Base-by-base conservation (phyloP, 1,140 invertebrate species). In the Dolichoris vasculosae region DNA sequence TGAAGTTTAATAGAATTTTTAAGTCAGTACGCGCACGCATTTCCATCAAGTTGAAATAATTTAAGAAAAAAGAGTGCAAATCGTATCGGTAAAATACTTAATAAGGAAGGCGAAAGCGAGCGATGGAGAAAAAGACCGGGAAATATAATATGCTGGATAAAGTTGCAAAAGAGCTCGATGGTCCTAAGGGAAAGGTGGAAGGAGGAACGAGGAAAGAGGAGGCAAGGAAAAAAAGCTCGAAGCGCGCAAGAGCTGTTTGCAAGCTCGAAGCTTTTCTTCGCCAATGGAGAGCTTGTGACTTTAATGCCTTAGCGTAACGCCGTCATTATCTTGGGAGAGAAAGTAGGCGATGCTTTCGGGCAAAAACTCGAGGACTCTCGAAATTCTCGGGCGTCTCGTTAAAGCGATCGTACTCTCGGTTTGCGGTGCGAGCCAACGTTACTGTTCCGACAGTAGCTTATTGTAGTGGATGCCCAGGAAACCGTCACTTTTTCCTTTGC, bases 1-100 rank as follows among this genome's bases (percentile, higher is more conserved):
- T 71, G 63, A 79, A 84, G 83, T 85, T 81, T 85, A 85, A 85
- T 85, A 75, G 83, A 85, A 85, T 85, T 85, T 85, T 81, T 81
- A 80, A 85, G 51, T 48, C 51, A 51, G n/a, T 13, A 30, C 63
- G 38, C 63, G 55, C 75, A n/a, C 83, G 76, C 76, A 59, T 77
- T 55, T 48, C 15, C 43, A 48, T 7, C 23, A 32, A 30, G 55
- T 59, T 26, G 55, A 79, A 80, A 85, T 80, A 75, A 85, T 85
- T 85, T 73, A 80, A 73, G 38, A 73, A 26, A 46, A 84, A 51
- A 82, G 55, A 83, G 30, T 55, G 40, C 23, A 40, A 59, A 80
- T 76, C 35, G 40, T 43, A 82, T 75, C 71, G 77, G 46, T 38
- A 67, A 80, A 75, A 48, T 75, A 69, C 67, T 76, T 76, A 83